Base-by-base conservation (phyloP, 2,797 vertebrate species). In the Enteromius viviparus region DNA sequence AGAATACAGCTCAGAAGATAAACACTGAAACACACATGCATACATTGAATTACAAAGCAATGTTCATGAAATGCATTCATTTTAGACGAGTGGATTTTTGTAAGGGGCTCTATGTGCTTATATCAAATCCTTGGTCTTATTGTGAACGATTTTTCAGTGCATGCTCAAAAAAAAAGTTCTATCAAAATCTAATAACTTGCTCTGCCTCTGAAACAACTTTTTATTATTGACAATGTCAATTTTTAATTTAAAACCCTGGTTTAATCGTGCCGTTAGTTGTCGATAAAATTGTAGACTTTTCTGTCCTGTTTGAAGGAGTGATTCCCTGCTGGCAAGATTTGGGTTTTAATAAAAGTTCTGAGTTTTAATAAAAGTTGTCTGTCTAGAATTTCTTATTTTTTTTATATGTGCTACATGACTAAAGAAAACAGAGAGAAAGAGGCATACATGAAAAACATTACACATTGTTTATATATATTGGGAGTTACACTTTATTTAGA, bases 61-160 rank as follows among this genome's bases (percentile, higher is more conserved):
- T 87, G 81, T 87, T 87, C 87, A 89, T 90, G 84, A 87, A 62
- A 68, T 85, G 80, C 87, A 90, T 87, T 85, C 0, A 14, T 62
- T 62, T 62, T 62, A 87, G 90, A 89, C 88, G 74, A 89, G 84
- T 4, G 14, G 53, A 14, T 79, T 78, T 64, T 78, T 66, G 51
- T 76, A 53, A 85, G 60, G 82, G 72, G 84, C 78, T 89, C 66
- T 68, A 60, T 83, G 72, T 78, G 49, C 69, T 85, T 62, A 76
- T 86, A 40, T n/a, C 5, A n/a, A n/a, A 68, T 19, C 21, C 4
- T n/a, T n/a, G 34, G n/a, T 60, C 82, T 82, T 55, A 85, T 69
- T 40, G 10, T n/a, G 4, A 40, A 40, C 19, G 0, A 29, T 29
- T 29, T 62, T 26, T 62, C 23, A 26, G 23, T 26, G 58, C 4